Evolutionary conservation across 2,888 invertebrate genomes (phyloP), one percentile per base, ranked within the genome.

Genomic region (Polydrusus cervinus): DNA sequence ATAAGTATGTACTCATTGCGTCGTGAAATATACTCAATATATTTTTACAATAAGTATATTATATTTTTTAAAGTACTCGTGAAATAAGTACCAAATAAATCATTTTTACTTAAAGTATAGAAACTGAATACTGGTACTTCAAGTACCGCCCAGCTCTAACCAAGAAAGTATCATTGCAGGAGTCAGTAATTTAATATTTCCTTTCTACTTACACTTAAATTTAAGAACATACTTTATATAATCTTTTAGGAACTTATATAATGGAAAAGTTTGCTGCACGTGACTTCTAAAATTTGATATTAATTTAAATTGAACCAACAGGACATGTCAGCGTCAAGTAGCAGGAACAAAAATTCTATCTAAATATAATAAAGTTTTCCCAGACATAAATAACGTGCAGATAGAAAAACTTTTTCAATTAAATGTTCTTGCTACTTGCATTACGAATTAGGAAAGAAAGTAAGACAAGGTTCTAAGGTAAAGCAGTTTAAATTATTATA

Each of bases 331-430:
- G 67, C 53, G 45, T 53, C 69, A 61, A 66, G 71, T 55, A 43
- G 43, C 62, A 60, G 61, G 67, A 61, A 67, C 76, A 76, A 72
- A 76, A 76, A 76, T 73, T 55, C 69, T 40, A 51, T 64, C 64
- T 65, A 55, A 76, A 65, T 76, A 72, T 76, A 70, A 76, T 76
- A 76, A 76, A 76, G 73, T 76, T 76, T 68, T 18, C 51, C 49
- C 51, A 76, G 64, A 64, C 66, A 73, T 71, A 64, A 71, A 71
- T 76, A 74, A 76, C 61, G 65, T 74, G 73, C 61, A 70, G 64
- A 76, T 76, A 76, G 76, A 76, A 76, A 76, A 60, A 76, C 73
- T 76, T 76, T 76, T 76, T 76, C 76, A 76, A 73, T 76, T 76
- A 76, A 73, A 76, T 74, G 70, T 61, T 49, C 70, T 53, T 49